Evolutionary conservation across 2,888 invertebrate genomes (phyloP), one percentile per base, ranked within the genome.

Genomic region (Papilio protenor): DNA sequence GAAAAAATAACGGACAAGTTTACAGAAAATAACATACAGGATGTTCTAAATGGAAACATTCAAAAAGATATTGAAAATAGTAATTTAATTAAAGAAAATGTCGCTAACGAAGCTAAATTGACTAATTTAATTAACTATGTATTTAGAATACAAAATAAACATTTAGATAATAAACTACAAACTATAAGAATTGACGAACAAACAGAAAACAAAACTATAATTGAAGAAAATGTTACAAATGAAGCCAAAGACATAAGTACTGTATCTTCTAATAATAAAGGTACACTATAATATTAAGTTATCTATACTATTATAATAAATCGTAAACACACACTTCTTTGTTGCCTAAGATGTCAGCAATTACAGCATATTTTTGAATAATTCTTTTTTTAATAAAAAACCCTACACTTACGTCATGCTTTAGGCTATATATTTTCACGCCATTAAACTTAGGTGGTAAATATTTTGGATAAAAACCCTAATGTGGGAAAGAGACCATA

Each of bases 51-150:
- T 45, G 77, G 55, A 16, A 66, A 73, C 8, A 57, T 57, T 14
- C 40, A 75, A 4, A 64, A 52, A 47, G 61, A 64, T 18, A n/a
- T 80, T 91, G 95, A 95, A 71, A 95, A 92, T 89, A 95, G 95
- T 82, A 55, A 76, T 47, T 74, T 72, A 16, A 66, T 57, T 45
- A 40, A 49, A 23, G 77, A 75, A 21, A 77, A 75, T 57, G 73
- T 23, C 21, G 18, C 70, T 10, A 69, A 74, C 40, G 73, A 76
- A 40, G n/a, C 40, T 0, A 73, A 77, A 45, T 23, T 80, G 75
- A 16, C 78, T 21, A 61, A 78, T 76, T 59, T 79, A 73, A 69
- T 78, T 18, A 21, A 79, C 21, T 70, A 80, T 75, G 76, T 80
- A 71, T 57, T 77, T 79, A 59, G 77, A 61, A 76, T 76, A 45